Evolutionary conservation across 2,888 invertebrate species (phyloP).

Genomic region (Gisinianus flammeolus): DNA sequence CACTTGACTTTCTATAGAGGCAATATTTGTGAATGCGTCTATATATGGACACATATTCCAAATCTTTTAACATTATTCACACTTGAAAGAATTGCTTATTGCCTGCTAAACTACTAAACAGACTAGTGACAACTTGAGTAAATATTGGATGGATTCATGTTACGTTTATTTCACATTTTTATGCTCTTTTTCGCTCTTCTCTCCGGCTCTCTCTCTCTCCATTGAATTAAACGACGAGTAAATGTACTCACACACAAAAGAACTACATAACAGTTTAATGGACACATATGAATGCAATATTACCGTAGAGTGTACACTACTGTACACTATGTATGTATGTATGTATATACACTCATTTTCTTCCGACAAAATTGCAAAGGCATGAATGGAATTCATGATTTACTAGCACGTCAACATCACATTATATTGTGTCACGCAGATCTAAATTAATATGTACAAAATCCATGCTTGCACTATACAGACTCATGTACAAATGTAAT

Average conservation of each 20-base stretch:
- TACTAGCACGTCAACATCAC: not conserved
- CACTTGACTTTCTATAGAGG: not conserved
- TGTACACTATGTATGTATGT: not conserved
- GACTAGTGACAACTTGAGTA: conserved; percentile 13
- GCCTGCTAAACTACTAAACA: not conserved
- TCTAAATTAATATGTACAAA: too few relatives aligned
- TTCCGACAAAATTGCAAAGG: not conserved
- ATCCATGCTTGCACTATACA: too few relatives aligned
- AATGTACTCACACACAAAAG: too few relatives aligned
- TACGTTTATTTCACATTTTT: not conserved
- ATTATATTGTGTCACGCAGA: not conserved
- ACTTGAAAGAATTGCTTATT: conserved; percentile 10
- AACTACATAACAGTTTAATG: too few relatives aligned
- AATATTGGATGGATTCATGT: conserved; percentile 25
- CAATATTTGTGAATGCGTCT: not conserved
- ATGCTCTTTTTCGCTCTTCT: too few relatives aligned
- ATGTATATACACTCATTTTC: too few relatives aligned
- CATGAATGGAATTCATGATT: not conserved
- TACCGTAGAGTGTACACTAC: not conserved
- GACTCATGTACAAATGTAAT: too few relatives aligned
- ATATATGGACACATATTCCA: not conserved
- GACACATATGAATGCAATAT: too few relatives aligned
- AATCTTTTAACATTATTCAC: conserved; percentile 24
- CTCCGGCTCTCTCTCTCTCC: too few relatives aligned
- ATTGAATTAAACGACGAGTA: too few relatives aligned